Evolutionary conservation across 2,888 invertebrate species (phyloP).

Genomic region (Napeogenes sylphis): DNA sequence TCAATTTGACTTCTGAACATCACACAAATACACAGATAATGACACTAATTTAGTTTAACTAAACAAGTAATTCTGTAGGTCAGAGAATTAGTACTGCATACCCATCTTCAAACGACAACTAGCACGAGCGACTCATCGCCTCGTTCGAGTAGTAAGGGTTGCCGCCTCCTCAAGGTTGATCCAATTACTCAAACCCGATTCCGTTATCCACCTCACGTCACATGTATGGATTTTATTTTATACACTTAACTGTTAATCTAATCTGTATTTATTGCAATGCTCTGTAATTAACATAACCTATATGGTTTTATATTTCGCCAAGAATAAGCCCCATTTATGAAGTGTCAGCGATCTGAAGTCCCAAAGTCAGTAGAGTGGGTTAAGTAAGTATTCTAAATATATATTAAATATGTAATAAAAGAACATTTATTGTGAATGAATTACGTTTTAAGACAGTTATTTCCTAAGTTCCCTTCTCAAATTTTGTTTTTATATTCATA

Average conservation of each 20-base stretch:
- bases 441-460: too few relatives aligned
- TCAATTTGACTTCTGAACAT: constrained; percentile 81
- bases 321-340: too few relatives aligned
- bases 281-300: not conserved
- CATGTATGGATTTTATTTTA: constrained; percentile 24
- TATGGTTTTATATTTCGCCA: not conserved
- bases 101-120: constrained; percentile 8
- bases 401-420: too few relatives aligned
- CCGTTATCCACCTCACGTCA: constrained; percentile 12
- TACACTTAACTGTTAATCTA: constrained; percentile 3
- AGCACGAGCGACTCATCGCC: constrained; percentile 39
- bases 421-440: too few relatives aligned
- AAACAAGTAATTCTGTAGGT: not conserved
- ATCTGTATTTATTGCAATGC: not conserved
- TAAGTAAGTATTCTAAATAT: too few relatives aligned
- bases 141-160: constrained; percentile 52
- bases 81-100: not conserved
- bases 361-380: too few relatives aligned
- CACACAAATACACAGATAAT: not conserved
- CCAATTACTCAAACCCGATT: constrained; percentile 65
- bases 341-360: too few relatives aligned
- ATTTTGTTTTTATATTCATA: too few relatives aligned
- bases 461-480: too few relatives aligned
- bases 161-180: constrained; percentile 69
- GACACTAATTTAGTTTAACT: not conserved